Conservation (phyloP, 1,140 invertebrate genomes). For the Dolichoris vasculosae region DNA sequence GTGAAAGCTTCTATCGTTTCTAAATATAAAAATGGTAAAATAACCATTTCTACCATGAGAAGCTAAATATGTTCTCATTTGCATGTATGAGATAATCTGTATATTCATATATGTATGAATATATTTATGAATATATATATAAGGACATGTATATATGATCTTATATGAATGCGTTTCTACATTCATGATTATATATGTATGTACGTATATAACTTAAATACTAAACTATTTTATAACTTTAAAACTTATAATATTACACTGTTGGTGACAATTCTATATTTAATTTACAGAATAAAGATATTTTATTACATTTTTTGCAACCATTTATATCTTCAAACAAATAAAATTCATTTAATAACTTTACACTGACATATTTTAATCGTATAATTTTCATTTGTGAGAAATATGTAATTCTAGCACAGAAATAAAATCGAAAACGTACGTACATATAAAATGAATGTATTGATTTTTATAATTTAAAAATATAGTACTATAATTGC, state of each 20-base stretch:
- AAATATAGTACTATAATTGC: neutral
- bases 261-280: neutral
- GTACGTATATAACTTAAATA: neutral
- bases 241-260: neutral
- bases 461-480: conserved; percentile 5
- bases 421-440: neutral
- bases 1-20: neutral
- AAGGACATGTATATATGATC: neutral
- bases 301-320: neutral
- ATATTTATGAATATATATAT: neutral
- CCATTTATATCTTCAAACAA: neutral
- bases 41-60: neutral
- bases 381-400: neutral
- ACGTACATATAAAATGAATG: neutral
- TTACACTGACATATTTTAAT: neutral
- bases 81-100: neutral
- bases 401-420: neutral
- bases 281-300: neutral
- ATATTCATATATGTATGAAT: neutral
- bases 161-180: neutral
- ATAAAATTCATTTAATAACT: conserved; percentile 2
- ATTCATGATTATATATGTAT: neutral
- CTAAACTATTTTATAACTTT: neutral
- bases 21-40: neutral
- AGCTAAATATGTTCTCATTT: neutral